These are phyloP conservation scores for Anoncus sp. DNA, from an alignment of 2,888 invertebrate genomes.

Conservation along the genomic window DNA sequence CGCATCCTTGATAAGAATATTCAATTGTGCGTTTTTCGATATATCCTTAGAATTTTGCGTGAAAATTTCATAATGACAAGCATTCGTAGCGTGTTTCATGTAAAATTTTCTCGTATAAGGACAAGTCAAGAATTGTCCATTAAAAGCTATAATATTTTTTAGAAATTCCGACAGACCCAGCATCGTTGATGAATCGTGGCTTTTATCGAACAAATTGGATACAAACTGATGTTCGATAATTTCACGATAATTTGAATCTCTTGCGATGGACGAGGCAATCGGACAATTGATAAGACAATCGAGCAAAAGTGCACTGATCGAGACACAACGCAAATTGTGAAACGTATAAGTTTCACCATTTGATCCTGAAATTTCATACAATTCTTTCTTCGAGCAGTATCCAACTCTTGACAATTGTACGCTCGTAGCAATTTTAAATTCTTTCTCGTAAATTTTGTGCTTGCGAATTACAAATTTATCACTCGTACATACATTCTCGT, in stretches of 20 bases:
- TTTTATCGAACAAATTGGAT: neutral
- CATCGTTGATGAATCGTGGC: neutral
- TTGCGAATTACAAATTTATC: conserved; percentile 17
- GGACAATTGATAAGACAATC: conserved; percentile 19
- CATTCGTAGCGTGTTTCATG: neutral
- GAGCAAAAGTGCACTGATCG: conserved; percentile 8
- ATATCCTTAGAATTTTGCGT: neutral
- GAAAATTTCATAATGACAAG: neutral
- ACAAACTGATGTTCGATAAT: neutral
- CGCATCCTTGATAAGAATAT: neutral
- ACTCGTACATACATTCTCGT: conserved; percentile 41
- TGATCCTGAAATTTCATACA: neutral
- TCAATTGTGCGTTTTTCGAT: neutral
- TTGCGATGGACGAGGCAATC: neutral
- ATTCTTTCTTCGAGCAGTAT: neutral
- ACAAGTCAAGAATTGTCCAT: conserved; percentile 2
- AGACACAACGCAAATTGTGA: neutral
- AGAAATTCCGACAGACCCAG: conserved; percentile 23
- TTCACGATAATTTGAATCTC: neutral
- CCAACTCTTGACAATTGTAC: conserved; percentile 28
- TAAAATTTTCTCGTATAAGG: neutral
- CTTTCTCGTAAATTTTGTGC: conserved; percentile 10
- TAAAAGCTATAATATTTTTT: conserved; percentile 2
- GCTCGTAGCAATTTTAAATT: neutral
- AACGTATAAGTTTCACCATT: neutral